Base-by-base conservation (phyloP, 2,797 vertebrate species). In the Chrysolophus pictus region DNA sequence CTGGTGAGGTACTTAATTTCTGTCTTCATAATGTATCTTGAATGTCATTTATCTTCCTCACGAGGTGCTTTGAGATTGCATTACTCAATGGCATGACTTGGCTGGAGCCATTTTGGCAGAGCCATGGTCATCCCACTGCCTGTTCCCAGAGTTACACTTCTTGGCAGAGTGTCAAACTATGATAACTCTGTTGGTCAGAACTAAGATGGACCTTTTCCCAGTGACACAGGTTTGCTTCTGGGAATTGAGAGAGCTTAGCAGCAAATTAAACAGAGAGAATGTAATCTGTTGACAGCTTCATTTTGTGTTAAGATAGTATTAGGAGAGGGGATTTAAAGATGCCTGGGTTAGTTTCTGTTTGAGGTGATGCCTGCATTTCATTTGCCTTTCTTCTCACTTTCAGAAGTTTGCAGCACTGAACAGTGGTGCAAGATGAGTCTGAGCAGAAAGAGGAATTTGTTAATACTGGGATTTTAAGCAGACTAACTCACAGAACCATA, bases 81-180 rank as follows among this genome's bases (percentile, higher is more conserved):
- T 46, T 64, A 14, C 72, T 83, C 13, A 10, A 35, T 12, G 11
- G 6, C 0, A 2, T 74, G 65, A 83, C 58, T 83, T 78, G 76
- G 73, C 88, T 1, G 0, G 9, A 88, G 49, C 29, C 37, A 3
- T 58, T 73, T 60, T 60, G 79, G 67, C 58, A 70, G 70, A 80
- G 67, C 16, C 18, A 29, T 1, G 2, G 41, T 33, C 68, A 55
- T 18, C 33, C 29, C 53, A 11, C 0, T 2, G n/a, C 49, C 47
- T 0, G 0, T 47, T 81, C 23, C 26, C 0, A 11, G 12, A 47
- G 3, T 75, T 75, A 5, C 19, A 14, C 21, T 46, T 15, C 73
- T 75, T 81, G 63, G 42, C 53, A 86, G 49, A 64, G 17, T 9
- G 39, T 60, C 19, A 64, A 83, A 67, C 14, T 85, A 5, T 31